Conservation (phyloP, 2,888 invertebrate genomes). For the Byasa hedistus region DNA sequence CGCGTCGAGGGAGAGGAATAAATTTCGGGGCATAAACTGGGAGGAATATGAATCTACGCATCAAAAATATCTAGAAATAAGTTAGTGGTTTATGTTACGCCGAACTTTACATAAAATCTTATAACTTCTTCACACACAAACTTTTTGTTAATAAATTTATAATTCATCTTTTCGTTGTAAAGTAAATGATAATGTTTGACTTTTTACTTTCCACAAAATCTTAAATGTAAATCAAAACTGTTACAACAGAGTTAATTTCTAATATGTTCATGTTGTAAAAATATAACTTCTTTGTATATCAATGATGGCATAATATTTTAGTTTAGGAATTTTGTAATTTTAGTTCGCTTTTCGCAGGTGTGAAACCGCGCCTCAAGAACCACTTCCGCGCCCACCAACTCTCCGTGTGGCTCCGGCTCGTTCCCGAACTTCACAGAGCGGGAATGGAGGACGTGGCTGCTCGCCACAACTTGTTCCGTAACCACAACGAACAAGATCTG, state of each 20-base stretch:
- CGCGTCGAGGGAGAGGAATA: conserved; percentile 90
- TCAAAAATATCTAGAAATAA: conserved; percentile 95
- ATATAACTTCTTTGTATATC: neutral
- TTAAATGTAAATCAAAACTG: too few species aligned
- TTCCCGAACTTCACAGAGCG: conserved; percentile 93
- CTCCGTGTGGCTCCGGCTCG: conserved; percentile 95
- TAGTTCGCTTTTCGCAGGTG: conserved; percentile 80
- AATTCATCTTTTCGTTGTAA: too few species aligned
- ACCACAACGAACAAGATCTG: conserved; percentile 92
- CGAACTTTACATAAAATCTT: too few species aligned
- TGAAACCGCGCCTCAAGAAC: conserved; percentile 94
- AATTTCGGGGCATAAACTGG: conserved; percentile 92
- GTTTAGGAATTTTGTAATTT: neutral
- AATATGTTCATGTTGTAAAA: neutral
- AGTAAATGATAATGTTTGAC: too few species aligned
- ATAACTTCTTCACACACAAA: too few species aligned
- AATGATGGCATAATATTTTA: too few species aligned
- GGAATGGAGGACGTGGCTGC: conserved; percentile 94
- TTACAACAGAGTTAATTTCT: neutral
- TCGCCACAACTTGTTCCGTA: conserved; percentile 92
- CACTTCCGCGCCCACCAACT: conserved; percentile 97
- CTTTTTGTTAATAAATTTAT: too few species aligned
- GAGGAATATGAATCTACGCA: conserved; percentile 95
- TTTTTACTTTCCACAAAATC: too few species aligned
- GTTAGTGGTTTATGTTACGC: conserved; percentile 75